These are phyloP conservation scores for Taeniopygia guttata DNA, from an alignment of 2,797 vertebrate genomes.

Conservation along the genomic window DNA sequence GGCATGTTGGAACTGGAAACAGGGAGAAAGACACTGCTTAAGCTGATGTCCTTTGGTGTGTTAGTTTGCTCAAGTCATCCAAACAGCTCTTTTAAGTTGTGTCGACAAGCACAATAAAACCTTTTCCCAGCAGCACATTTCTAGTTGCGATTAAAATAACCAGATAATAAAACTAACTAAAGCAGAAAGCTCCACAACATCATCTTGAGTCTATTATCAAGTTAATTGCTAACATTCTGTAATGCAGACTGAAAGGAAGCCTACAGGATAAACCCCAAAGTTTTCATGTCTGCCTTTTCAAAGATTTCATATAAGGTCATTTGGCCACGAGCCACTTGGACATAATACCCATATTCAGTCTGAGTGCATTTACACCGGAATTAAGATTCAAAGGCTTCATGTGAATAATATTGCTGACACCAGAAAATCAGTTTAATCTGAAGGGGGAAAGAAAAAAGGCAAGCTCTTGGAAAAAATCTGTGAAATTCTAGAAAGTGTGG, in stretches of 20 bases:
- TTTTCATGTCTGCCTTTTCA: conserved; percentile 26
- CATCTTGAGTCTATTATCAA: not conserved
- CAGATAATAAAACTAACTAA: not conserved
- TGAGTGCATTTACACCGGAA: conserved; percentile 10
- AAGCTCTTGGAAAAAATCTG: not conserved
- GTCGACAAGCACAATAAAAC: not conserved
- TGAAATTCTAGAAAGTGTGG: conserved; percentile 9
- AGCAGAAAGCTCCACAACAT: not conserved
- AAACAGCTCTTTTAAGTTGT: not conserved
- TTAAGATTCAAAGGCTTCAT: conserved; percentile 33
- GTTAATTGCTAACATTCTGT: not conserved
- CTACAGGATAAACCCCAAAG: not conserved
- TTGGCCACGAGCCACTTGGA: not conserved
- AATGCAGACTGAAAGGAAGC: not conserved
- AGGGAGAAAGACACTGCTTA: not conserved
- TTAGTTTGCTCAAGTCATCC: not conserved
- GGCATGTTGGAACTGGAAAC: not conserved
- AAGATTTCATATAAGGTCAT: conserved; percentile 24
- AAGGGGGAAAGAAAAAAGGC: not conserved
- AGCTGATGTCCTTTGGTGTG: not conserved
- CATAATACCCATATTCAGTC: conserved; percentile 32
- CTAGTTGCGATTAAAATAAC: not conserved
- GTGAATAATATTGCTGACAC: conserved; percentile 24
- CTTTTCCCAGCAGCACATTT: not conserved
- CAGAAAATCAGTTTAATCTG: conserved; percentile 19